Percentiles rank a stretch among this genome's conserved stretches.
Conservation (phyloP, 2,888 invertebrate species). For the Nipponacmea schrenckii region DNA sequence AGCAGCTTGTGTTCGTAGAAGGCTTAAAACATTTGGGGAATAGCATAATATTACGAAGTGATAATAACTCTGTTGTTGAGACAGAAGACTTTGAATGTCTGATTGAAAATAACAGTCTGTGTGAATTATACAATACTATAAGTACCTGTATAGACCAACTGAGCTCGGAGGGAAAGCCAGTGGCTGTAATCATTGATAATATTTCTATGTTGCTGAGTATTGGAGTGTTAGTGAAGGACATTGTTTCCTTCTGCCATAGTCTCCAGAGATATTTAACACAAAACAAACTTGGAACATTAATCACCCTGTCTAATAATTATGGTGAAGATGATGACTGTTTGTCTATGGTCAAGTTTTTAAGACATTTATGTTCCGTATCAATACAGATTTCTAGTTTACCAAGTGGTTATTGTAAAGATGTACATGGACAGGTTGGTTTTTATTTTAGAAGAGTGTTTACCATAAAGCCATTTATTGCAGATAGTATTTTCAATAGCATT, state of each 20-base stretch:
- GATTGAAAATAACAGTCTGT: slow-evolving; percentile 11
- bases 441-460: background rate
- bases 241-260: slow-evolving; percentile 42
- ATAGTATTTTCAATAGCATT: no score
- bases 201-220: slow-evolving; percentile 43
- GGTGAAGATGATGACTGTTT: slow-evolving; percentile 48
- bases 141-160: slow-evolving; percentile 15
- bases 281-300: slow-evolving; percentile 29
- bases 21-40: slow-evolving; percentile 43
- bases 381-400: slow-evolving; percentile 49
- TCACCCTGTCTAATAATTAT: slow-evolving; percentile 35
- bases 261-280: slow-evolving; percentile 24
- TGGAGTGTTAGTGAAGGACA: slow-evolving; percentile 38
- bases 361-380: slow-evolving; percentile 43
- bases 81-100: slow-evolving; percentile 15
- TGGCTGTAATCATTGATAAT: slow-evolving; percentile 52
- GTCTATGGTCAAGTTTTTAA: slow-evolving; percentile 40
- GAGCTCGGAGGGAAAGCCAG: background rate
- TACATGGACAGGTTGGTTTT: slow-evolving; percentile 59
- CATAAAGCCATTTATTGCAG: no score
- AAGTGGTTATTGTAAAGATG: slow-evolving; percentile 63
- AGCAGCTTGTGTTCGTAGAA: slow-evolving; percentile 48
- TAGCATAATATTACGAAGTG: slow-evolving; percentile 15
- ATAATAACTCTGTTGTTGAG: slow-evolving; percentile 8
- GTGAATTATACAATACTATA: slow-evolving; percentile 12